Conservation (phyloP, 1,140 invertebrate species). For the Druon quercuslanigerum region DNA sequence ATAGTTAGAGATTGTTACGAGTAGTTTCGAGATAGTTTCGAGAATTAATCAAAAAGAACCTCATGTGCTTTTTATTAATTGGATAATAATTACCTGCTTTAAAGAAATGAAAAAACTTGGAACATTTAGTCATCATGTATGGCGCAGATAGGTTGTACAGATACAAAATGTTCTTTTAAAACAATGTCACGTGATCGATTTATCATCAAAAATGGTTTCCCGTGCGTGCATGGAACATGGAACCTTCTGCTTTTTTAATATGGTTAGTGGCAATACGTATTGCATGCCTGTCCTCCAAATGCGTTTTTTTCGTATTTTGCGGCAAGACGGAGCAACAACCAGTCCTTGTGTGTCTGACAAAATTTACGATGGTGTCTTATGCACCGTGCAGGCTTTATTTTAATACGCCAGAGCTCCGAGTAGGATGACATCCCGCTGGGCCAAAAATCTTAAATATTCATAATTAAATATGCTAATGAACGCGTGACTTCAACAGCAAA, state of each 20-base stretch:
- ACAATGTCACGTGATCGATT: conserved; percentile 28
- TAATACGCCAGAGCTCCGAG: conserved; percentile 58
- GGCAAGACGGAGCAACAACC: conserved; percentile 65
- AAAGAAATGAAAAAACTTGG: background rate
- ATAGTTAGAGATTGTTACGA: too few species aligned
- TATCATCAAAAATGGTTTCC: conserved; percentile 25
- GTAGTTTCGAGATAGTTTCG: too few species aligned
- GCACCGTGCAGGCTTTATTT: conserved; percentile 70
- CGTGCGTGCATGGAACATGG: conserved; percentile 25
- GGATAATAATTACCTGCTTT: background rate
- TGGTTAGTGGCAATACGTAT: conserved; percentile 61
- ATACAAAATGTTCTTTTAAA: conserved; percentile 24
- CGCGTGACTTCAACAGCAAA: conserved; percentile 69
- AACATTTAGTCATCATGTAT: background rate
- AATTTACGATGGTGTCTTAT: conserved; percentile 69
- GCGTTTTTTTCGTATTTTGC: conserved; percentile 59
- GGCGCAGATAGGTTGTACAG: background rate
- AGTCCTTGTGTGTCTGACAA: conserved; percentile 62
- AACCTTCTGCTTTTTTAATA: conserved; percentile 32
- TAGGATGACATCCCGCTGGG: conserved; percentile 66
- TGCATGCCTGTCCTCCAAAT: conserved; percentile 61
- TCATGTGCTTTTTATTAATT: too few species aligned
- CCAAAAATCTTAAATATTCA: conserved; percentile 74
- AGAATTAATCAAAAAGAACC: too few species aligned
- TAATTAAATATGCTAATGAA: conserved; percentile 76